Percentiles rank a stretch among this genome's conserved stretches.
These are phyloP conservation scores for Nipponacmea schrenckii DNA, from an alignment of 2,888 invertebrate genomes.

Conservation along the genomic window DNA sequence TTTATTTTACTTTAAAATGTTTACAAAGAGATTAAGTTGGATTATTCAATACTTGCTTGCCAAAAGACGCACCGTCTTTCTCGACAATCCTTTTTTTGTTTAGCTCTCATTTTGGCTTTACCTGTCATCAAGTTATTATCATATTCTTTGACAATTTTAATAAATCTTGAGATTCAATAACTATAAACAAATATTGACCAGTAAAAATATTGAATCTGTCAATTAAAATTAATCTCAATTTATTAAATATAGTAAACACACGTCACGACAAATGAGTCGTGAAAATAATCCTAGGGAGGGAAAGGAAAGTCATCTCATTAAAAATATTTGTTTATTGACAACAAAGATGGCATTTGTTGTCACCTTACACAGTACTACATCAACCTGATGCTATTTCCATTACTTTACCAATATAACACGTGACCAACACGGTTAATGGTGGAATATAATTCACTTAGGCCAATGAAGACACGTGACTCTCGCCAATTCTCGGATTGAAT, in stretches of 20 bases:
- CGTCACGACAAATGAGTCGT: background rate
- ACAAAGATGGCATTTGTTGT: slow-evolving; percentile 4
- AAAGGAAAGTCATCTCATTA: slow-evolving; percentile 3
- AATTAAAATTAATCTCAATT: background rate
- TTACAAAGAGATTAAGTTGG: too few relatives aligned
- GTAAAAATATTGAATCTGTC: background rate
- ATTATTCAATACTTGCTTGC: too few relatives aligned
- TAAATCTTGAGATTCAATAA: too few relatives aligned
- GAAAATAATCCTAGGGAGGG: background rate
- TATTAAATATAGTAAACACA: background rate
- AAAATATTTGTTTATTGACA: slow-evolving; percentile 7
- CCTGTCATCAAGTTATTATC: too few relatives aligned
- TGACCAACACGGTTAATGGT: background rate
- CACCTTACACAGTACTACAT: background rate
- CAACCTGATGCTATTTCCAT: slow-evolving; percentile 6
- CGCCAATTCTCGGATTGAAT: slow-evolving; percentile 1
- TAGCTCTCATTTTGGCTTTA: too few relatives aligned
- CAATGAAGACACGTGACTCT: background rate
- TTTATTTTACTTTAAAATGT: too few relatives aligned
- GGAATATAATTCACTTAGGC: background rate
- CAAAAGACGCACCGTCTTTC: too few relatives aligned
- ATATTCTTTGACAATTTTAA: too few relatives aligned
- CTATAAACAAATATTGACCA: background rate
- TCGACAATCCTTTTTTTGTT: too few relatives aligned
- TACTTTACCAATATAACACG: background rate